These are phyloP conservation scores for Drosophila insularis DNA, from an alignment of 1,140 invertebrate genomes.

Conservation along the genomic window DNA sequence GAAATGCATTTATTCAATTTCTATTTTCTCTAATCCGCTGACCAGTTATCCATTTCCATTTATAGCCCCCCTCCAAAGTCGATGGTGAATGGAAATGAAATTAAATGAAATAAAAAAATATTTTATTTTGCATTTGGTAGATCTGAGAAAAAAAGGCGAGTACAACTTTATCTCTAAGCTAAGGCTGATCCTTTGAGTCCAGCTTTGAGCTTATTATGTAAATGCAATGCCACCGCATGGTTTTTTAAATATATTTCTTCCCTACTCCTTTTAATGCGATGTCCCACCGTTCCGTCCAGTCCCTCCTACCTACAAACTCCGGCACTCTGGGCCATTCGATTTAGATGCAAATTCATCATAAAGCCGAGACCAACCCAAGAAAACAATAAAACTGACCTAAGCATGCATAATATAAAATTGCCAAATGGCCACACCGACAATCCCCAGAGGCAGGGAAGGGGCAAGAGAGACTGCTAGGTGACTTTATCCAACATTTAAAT, in stretches of 20 bases:
- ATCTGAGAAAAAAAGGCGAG: conserved; percentile 6
- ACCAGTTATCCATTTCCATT: conserved; percentile 30
- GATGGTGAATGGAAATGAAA: neutral
- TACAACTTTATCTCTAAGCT: conserved; percentile 38
- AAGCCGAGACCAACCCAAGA: conserved; percentile 49
- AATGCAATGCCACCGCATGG: conserved; percentile 57
- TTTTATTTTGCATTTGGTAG: conserved; percentile 11
- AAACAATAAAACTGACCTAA: conserved; percentile 66
- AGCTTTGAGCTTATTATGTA: conserved; percentile 65
- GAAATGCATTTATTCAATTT: neutral
- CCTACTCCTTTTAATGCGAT: conserved; percentile 71
- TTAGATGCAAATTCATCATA: conserved; percentile 81
- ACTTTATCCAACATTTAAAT: conserved; percentile 46
- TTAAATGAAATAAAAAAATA: conserved; percentile 39
- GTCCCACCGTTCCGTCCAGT: neutral
- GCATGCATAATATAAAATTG: conserved; percentile 37
- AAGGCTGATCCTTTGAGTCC: conserved; percentile 55
- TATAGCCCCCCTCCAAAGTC: conserved; percentile 2
- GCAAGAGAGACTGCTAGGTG: conserved; percentile 13
- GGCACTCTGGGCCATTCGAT: conserved; percentile 55
- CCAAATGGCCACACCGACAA: neutral
- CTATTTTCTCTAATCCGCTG: conserved; percentile 1
- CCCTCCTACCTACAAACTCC: neutral
- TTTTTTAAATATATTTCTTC: conserved; percentile 23
- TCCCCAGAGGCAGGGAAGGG: conserved; percentile 4